Conservation (phyloP, 2,888 invertebrate species). For the Spicauda simplicius region DNA sequence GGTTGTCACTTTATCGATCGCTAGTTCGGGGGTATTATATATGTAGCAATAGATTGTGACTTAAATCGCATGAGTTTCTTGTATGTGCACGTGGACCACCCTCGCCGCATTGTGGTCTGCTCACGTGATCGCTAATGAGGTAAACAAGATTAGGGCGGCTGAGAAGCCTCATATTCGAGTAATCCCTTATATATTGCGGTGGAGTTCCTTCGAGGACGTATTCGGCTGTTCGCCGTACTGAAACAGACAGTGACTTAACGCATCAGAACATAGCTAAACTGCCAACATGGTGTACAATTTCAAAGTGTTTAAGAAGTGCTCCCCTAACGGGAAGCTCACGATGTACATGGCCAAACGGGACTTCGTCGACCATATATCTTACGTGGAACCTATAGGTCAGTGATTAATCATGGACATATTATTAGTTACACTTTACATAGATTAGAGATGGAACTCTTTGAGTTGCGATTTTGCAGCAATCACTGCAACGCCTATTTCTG, state of each 20-base stretch:
- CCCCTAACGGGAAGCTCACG: slow-evolving; percentile 94
- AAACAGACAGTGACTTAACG: slow-evolving; percentile 19
- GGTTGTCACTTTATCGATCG: not conserved
- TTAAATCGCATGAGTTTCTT: slow-evolving; percentile 9
- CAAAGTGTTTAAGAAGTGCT: slow-evolving; percentile 95
- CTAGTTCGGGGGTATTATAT: not conserved
- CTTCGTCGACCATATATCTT: slow-evolving; percentile 94
- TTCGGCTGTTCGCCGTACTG: slow-evolving; percentile 35
- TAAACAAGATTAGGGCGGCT: slow-evolving; percentile 63
- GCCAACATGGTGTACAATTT: slow-evolving; percentile 93
- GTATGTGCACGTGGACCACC: slow-evolving; percentile 21
- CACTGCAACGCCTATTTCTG: no score
- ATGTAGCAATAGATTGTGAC: not conserved
- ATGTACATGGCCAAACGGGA: slow-evolving; percentile 94
- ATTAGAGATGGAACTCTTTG: no score
- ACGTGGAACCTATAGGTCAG: slow-evolving; percentile 94
- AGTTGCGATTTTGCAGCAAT: no score
- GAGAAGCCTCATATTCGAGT: slow-evolving; percentile 65
- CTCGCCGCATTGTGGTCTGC: slow-evolving; percentile 22
- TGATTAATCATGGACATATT: slow-evolving; percentile 26
- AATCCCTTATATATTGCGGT: slow-evolving; percentile 68
- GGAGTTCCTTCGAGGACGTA: slow-evolving; percentile 14
- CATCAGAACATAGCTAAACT: slow-evolving; percentile 3
- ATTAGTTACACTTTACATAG: no score
- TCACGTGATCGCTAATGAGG: slow-evolving; percentile 61